Percentiles rank a stretch among this genome's conserved stretches.
phyloP scores from a whole-genome alignment of 1,140 invertebrate genomes.

The Philaenus spumarius region DNA sequence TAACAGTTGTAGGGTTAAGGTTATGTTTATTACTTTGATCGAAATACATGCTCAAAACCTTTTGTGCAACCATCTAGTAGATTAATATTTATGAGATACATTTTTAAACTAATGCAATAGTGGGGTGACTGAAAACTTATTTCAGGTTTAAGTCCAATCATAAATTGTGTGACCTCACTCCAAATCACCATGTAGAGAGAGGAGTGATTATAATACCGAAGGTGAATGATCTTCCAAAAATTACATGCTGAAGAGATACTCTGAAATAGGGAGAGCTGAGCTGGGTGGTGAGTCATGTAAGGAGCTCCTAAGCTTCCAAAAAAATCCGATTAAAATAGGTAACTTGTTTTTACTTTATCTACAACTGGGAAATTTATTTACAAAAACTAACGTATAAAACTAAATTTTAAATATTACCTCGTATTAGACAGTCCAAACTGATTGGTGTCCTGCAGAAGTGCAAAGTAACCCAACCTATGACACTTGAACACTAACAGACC shows the following conservation, averaged over 20 bases:
- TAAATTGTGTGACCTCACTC: too few relatives aligned
- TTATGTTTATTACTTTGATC: too few relatives aligned
- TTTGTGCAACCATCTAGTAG: too few relatives aligned
- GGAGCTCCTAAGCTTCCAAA: background rate
- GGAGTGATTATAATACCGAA: background rate
- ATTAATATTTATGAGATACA: too few relatives aligned
- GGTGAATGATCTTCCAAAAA: background rate
- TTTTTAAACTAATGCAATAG: too few relatives aligned
- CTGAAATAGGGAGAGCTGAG: too few relatives aligned
- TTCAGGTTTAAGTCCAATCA: too few relatives aligned
- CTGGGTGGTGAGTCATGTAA: background rate
- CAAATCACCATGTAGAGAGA: too few relatives aligned
- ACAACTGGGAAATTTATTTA: background rate
- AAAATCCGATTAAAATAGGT: background rate
- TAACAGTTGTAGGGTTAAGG: too few relatives aligned
- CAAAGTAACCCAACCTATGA: constrained; percentile 71
- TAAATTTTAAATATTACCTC: background rate
- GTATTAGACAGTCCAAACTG: background rate
- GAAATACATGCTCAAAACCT: too few relatives aligned
- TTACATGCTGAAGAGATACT: background rate
- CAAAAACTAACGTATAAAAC: background rate
- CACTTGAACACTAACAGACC: constrained; percentile 72
- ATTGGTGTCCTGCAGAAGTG: constrained; percentile 58
- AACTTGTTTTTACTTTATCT: background rate
- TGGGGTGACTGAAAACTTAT: too few relatives aligned